Evolutionary conservation across 2,113 vertebrate genomes (phyloP).

Genomic region (Tupaia tana): DNA sequence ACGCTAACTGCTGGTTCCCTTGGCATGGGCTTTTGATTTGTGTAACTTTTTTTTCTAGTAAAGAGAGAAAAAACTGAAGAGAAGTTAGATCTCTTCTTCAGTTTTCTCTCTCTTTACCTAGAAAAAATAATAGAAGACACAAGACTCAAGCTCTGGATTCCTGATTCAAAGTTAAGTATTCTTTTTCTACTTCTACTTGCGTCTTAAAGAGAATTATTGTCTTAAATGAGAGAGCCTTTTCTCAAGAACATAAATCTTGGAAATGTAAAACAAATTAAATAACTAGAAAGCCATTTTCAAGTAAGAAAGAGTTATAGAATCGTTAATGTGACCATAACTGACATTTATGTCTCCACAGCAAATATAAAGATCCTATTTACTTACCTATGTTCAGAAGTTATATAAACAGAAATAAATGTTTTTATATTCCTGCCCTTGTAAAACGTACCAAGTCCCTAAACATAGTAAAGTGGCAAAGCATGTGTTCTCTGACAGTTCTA

Average conservation of each 20-base stretch:
- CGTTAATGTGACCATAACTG: not conserved
- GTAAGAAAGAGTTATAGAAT: not conserved
- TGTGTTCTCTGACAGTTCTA: constrained; percentile 41
- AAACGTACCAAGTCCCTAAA: constrained; percentile 27
- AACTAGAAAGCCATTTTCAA: not conserved
- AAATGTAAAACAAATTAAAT: constrained; percentile 39
- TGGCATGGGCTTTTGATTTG: not conserved
- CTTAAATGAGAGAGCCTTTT: not conserved
- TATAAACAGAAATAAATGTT: not conserved
- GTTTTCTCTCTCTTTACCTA: too few relatives aligned
- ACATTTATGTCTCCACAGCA: not conserved
- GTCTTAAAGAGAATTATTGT: not conserved
- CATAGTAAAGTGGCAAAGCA: not conserved
- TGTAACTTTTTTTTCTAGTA: not conserved
- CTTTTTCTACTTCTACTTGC: not conserved
- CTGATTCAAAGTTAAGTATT: not conserved
- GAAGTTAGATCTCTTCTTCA: not conserved
- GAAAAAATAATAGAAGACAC: not conserved
- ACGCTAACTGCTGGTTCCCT: too few relatives aligned
- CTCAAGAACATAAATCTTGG: not conserved
- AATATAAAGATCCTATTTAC: constrained; percentile 9
- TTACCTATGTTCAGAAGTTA: not conserved
- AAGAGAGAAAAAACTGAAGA: not conserved
- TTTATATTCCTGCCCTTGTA: not conserved
- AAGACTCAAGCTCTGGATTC: not conserved